These are phyloP conservation scores for Cossypha niveicapilla DNA, from an alignment of 2,797 vertebrate species.

Conservation along the genomic window DNA sequence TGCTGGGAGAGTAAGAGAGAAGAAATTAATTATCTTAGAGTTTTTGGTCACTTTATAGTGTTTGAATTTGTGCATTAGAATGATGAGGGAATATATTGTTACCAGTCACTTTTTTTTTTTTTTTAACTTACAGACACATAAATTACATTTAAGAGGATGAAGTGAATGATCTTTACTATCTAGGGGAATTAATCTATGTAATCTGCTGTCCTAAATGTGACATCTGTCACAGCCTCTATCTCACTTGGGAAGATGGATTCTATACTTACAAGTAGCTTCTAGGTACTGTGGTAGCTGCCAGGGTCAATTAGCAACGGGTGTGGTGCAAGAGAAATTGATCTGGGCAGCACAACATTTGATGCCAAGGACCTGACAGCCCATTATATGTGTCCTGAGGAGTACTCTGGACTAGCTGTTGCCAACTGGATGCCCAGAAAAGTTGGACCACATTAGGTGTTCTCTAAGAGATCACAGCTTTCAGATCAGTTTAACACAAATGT, in stretches of 20 bases:
- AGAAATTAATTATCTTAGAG: background rate
- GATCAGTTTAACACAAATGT: background rate
- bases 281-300: background rate
- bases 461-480: background rate
- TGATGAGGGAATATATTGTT: background rate
- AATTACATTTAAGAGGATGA: constrained; percentile 4
- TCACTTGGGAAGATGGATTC: background rate
- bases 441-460: background rate
- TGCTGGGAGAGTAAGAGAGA: background rate
- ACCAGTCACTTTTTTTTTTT: background rate
- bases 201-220: constrained; percentile 18
- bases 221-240: background rate
- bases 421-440: background rate
- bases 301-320: background rate
- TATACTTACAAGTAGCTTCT: background rate
- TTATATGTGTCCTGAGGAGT: background rate
- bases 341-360: background rate
- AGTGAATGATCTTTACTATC: background rate
- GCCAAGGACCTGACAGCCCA: background rate
- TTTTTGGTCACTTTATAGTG: background rate
- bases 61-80: background rate
- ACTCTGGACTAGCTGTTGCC: background rate
- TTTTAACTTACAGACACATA: background rate
- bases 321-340: background rate
- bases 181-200: constrained; percentile 13